Conservation (phyloP, 2,113 vertebrate genomes). For the Sebastes fasciatus region DNA sequence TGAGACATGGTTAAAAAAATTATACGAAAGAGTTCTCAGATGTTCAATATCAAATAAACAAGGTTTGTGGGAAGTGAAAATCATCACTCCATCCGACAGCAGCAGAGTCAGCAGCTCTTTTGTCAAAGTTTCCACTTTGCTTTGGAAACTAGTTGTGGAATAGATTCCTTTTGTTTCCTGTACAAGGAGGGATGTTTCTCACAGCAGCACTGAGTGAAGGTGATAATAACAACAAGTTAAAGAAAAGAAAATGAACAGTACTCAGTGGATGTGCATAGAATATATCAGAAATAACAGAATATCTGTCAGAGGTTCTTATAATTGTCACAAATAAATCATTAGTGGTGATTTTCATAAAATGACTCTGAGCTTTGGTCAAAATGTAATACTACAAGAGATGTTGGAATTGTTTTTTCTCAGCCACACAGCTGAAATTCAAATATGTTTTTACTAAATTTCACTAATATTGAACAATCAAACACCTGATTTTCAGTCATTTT, state of each 20-base stretch:
- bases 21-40: background rate
- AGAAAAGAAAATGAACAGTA: background rate
- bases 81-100: background rate
- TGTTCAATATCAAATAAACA: constrained; percentile 16
- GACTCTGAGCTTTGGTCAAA: background rate
- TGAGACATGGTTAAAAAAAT: too few relatives aligned
- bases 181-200: background rate
- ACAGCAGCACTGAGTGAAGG: background rate
- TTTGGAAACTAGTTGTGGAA: background rate
- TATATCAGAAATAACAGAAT: background rate
- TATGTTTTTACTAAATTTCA: background rate
- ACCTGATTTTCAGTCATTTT: background rate
- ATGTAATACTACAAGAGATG: background rate
- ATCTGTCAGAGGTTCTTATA: background rate
- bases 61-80: background rate
- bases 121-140: constrained; percentile 8
- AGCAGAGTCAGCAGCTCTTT: constrained; percentile 24
- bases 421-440: background rate
- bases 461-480: background rate
- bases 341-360: too few relatives aligned
- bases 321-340: background rate
- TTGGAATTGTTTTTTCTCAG: background rate
- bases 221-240: constrained; percentile 2
- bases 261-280: background rate
- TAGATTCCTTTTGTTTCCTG: constrained; percentile 25